phyloP scores from a whole-genome alignment of 1,140 invertebrate species.

The Dendroctonus valens region DNA sequence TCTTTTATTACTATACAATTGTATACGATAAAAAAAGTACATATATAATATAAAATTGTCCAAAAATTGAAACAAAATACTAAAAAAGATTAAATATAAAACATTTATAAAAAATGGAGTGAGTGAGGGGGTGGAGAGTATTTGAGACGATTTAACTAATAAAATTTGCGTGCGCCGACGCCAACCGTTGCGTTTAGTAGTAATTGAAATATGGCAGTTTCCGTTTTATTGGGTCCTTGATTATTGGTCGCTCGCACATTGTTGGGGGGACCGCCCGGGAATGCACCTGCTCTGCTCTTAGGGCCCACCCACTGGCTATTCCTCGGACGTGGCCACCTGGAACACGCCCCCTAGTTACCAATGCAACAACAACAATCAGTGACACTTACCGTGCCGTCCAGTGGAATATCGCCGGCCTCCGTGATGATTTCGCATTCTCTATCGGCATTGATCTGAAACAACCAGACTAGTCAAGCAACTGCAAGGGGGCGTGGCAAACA shows the following conservation, averaged over 20 bases:
- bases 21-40: constrained; percentile 25
- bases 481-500: constrained; percentile 11
- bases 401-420: constrained; percentile 23
- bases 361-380: neutral
- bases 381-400: constrained; percentile 22
- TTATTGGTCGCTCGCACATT: constrained; percentile 21
- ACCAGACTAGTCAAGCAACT: neutral
- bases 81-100: constrained; percentile 31
- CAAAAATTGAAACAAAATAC: constrained; percentile 23
- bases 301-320: constrained; percentile 14
- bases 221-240: constrained; percentile 12
- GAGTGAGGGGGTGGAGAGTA: constrained; percentile 10
- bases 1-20: constrained; percentile 32
- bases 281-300: constrained; percentile 10
- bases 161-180: constrained; percentile 16
- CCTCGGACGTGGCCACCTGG: constrained; percentile 25
- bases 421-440: constrained; percentile 28
- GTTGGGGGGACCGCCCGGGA: constrained; percentile 21
- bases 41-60: constrained; percentile 31
- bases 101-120: constrained; percentile 28
- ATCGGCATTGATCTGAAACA: constrained; percentile 24
- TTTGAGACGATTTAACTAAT: constrained; percentile 22
- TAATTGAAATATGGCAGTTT: constrained; percentile 33
- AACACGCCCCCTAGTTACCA: constrained; percentile 3
- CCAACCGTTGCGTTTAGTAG: constrained; percentile 23